Conservation (phyloP, 2,888 invertebrate genomes). For the Andricus curvator region DNA sequence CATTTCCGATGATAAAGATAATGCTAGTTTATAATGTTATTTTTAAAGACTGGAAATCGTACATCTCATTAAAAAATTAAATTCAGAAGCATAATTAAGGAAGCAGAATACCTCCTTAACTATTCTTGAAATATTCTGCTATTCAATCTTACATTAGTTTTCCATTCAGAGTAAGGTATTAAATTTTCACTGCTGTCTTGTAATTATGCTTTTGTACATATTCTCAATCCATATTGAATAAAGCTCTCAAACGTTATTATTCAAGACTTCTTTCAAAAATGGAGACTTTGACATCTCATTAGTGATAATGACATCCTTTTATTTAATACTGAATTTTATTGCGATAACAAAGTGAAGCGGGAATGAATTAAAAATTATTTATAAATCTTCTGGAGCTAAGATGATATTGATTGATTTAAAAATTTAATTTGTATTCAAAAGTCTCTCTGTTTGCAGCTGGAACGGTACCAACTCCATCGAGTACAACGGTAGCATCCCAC, state of each 20-base stretch:
- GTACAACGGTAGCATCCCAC: constrained; percentile 73
- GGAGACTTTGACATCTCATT: background rate
- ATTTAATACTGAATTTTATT: too few relatives aligned
- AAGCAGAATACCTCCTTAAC: background rate
- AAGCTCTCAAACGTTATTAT: background rate
- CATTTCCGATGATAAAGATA: too few relatives aligned
- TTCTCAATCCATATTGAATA: background rate
- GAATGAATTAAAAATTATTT: background rate
- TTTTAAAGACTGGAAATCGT: too few relatives aligned
- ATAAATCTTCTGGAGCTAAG: too few relatives aligned
- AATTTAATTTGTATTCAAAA: background rate
- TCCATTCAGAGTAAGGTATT: background rate
- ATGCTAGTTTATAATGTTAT: too few relatives aligned
- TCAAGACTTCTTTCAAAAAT: background rate
- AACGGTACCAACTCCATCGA: constrained; percentile 75
- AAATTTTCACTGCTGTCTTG: background rate
- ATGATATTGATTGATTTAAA: background rate
- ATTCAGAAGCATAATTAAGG: background rate
- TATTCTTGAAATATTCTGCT: background rate
- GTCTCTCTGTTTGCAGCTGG: constrained; percentile 62
- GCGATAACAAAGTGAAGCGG: background rate
- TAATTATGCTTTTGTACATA: background rate
- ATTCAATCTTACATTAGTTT: background rate
- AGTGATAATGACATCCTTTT: too few relatives aligned
- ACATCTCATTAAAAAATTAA: too few relatives aligned